These are phyloP conservation scores for Cantharis nigra DNA, from an alignment of 2,888 invertebrate genomes.

Conservation along the genomic window DNA sequence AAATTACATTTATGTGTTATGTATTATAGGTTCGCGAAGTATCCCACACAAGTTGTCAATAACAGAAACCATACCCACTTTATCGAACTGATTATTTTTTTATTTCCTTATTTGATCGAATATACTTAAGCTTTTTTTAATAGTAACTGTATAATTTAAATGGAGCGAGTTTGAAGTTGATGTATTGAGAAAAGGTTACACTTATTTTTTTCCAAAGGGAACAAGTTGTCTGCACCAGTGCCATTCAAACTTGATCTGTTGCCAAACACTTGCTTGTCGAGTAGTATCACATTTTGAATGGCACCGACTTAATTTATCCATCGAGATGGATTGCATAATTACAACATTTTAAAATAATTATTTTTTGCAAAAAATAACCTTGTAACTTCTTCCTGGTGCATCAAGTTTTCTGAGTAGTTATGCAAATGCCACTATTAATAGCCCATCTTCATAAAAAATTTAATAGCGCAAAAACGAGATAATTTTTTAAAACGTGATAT, in stretches of 20 bases:
- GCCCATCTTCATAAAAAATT: background rate
- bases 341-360: background rate
- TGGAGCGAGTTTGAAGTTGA: background rate
- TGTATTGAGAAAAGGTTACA: background rate
- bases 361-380: background rate
- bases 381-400: background rate
- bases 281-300: background rate
- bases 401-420: background rate
- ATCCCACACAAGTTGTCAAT: conserved; percentile 1
- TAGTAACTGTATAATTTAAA: background rate
- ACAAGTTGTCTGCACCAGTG: background rate
- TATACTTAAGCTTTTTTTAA: background rate
- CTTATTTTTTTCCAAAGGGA: background rate
- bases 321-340: background rate
- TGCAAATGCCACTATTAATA: background rate
- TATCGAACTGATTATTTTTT: background rate
- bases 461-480: background rate
- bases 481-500: background rate
- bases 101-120: background rate
- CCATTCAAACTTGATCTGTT: background rate
- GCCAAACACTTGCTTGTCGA: background rate
- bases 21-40: background rate
- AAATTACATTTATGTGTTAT: background rate
- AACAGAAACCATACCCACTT: background rate
- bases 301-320: background rate